phyloP scores from a whole-genome alignment of 1,140 invertebrate genomes.

The Pogonomyrmex barbatus region DNA sequence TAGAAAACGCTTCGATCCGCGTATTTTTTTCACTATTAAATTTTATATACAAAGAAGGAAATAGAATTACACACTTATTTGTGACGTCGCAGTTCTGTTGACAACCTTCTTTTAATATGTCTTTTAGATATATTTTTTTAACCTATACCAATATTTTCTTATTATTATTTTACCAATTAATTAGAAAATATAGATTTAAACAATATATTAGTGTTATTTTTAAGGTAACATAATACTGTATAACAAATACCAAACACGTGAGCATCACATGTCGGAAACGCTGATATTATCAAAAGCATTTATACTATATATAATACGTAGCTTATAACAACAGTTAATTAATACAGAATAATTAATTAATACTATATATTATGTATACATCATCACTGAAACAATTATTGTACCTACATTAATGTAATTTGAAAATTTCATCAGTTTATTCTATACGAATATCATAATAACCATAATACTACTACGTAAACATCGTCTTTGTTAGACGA shows the following conservation, averaged over 20 bases:
- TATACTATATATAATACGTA: not conserved
- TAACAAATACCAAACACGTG: not conserved
- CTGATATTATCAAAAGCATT: slow-evolving; percentile 16
- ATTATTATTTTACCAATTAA: no score
- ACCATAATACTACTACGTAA: not conserved
- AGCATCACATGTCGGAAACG: slow-evolving; percentile 4
- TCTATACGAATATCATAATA: not conserved
- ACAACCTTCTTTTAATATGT: not conserved
- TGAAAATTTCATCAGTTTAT: slow-evolving; percentile 5
- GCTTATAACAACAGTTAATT: slow-evolving; percentile 20
- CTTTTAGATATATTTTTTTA: no score
- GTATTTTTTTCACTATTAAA: slow-evolving; percentile 15
- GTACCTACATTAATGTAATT: not conserved
- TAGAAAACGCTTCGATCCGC: not conserved
- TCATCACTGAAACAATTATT: slow-evolving; percentile 13
- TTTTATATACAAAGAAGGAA: not conserved
- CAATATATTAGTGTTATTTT: no score
- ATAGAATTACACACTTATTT: not conserved
- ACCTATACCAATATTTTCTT: no score
- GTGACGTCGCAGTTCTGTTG: not conserved
- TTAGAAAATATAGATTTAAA: no score
- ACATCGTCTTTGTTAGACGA: not conserved
- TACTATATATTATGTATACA: not conserved
- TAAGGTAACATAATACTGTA: not conserved
- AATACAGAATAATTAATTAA: slow-evolving; percentile 33